A percentile compares a stretch with the other conserved stretches of the same genome.
phyloP scores from a whole-genome alignment of 2,888 invertebrate genomes.

The Cheilosia urbana region DNA sequence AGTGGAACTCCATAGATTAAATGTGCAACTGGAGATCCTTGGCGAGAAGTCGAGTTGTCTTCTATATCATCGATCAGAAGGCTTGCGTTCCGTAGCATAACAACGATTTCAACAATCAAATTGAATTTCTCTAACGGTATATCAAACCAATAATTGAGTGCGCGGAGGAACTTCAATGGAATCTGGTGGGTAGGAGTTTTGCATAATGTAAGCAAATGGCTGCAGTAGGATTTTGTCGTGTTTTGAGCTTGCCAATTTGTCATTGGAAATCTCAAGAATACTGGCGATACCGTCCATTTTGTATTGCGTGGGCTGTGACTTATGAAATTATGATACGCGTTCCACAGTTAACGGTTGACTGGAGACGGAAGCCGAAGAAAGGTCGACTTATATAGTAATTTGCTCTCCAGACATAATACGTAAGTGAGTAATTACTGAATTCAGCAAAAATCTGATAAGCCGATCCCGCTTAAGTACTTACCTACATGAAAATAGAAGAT shows the following conservation, averaged over 20 bases:
- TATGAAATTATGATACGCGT: no score
- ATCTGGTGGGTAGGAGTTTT: slow-evolving; percentile 97
- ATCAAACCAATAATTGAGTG: slow-evolving; percentile 97
- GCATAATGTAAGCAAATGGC: slow-evolving; percentile 94
- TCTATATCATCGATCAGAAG: slow-evolving; percentile 99
- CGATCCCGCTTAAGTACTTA: no score
- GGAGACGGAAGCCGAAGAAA: not conserved
- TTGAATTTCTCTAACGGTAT: slow-evolving; percentile 93
- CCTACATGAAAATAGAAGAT: no score
- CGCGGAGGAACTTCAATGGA: slow-evolving; percentile 92
- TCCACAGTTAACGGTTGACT: not conserved
- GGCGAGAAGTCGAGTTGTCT: slow-evolving; percentile 95
- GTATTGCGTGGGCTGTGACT: slow-evolving; percentile 2
- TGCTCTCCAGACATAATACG: no score
- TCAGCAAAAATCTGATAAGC: no score
- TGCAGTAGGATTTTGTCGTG: slow-evolving; percentile 93
- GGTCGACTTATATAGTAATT: not conserved
- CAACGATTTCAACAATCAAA: slow-evolving; percentile 94
- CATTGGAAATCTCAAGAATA: slow-evolving; percentile 84
- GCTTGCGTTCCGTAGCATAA: slow-evolving; percentile 98
- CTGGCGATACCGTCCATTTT: slow-evolving; percentile 81
- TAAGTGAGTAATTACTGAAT: no score
- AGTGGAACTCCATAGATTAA: no score
- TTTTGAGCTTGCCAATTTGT: slow-evolving; percentile 84
- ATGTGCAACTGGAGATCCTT: no score